Evolutionary conservation across 2,888 invertebrate species (phyloP).

Genomic region (Diploptera punctata): DNA sequence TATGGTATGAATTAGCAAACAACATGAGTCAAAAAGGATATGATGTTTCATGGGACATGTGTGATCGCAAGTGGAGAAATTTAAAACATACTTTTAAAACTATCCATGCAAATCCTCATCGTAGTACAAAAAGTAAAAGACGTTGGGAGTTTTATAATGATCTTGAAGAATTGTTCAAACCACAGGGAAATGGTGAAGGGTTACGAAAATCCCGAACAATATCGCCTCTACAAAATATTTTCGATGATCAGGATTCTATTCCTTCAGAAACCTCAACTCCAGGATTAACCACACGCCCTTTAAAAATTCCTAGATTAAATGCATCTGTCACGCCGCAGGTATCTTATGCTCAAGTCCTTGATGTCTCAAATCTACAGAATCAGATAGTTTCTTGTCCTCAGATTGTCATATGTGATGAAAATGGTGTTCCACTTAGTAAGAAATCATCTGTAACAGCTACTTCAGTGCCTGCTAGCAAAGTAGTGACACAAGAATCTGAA

Average conservation of each 20-base stretch:
- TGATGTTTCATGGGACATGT: conserved; percentile 36
- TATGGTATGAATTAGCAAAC: conserved; percentile 24
- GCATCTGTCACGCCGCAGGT: background rate
- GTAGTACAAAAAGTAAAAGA: conserved; percentile 7
- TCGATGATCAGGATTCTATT: background rate
- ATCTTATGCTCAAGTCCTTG: background rate
- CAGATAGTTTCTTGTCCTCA: background rate
- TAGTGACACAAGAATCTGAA: background rate
- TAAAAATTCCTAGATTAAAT: background rate
- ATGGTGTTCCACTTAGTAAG: background rate
- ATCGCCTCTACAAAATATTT: background rate
- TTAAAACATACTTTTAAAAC: conserved; percentile 42
- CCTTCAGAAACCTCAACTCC: background rate
- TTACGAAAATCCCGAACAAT: conserved; percentile 3
- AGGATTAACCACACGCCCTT: background rate
- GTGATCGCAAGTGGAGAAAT: conserved; percentile 44
- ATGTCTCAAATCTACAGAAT: background rate
- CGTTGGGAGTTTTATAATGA: conserved; percentile 33
- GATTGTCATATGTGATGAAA: conserved; percentile 2
- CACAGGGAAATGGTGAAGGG: conserved; percentile 11
- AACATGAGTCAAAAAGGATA: conserved; percentile 15
- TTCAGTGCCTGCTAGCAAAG: background rate
- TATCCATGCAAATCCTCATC: conserved; percentile 27
- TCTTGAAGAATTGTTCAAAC: conserved; percentile 31
- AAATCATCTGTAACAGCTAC: background rate